A percentile compares a stretch with the other conserved stretches of the same genome.
Conservation (phyloP, 2,888 invertebrate species). For the Cataglyphis rosenhaueri region DNA sequence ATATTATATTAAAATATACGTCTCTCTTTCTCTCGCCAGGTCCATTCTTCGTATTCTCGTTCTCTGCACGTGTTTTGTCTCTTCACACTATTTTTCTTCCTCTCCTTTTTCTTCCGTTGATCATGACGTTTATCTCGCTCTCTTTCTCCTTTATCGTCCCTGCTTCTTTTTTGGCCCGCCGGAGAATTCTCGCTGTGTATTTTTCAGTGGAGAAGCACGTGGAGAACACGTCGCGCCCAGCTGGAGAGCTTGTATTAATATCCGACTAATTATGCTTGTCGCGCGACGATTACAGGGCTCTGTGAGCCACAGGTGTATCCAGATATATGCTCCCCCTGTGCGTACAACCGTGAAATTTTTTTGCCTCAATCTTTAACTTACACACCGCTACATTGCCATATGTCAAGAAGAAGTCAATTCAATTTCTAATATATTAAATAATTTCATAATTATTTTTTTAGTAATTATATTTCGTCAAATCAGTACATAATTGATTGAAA, state of each 20-base stretch:
- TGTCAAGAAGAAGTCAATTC: background rate
- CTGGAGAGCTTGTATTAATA: conserved; percentile 65
- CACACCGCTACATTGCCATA: background rate
- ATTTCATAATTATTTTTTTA: background rate
- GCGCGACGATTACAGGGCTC: conserved; percentile 60
- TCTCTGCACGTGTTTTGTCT: background rate
- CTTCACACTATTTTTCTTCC: background rate
- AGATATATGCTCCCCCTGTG: conserved; percentile 36
- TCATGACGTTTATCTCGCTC: background rate
- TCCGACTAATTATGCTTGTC: conserved; percentile 63
- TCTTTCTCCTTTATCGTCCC: conserved; percentile 1
- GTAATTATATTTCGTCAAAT: background rate
- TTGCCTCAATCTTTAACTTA: conserved; percentile 6
- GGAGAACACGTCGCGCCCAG: conserved; percentile 52
- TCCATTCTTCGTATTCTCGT: background rate
- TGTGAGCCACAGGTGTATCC: conserved; percentile 56
- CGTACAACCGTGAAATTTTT: conserved; percentile 46
- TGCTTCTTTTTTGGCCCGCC: background rate
- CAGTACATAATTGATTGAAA: background rate
- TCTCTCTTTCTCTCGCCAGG: conserved; percentile 14
- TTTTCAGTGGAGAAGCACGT: conserved; percentile 54
- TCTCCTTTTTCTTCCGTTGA: background rate
- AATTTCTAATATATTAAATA: background rate
- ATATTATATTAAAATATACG: background rate
- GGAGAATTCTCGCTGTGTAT: conserved; percentile 54